Evolutionary conservation across 2,888 invertebrate genomes (phyloP).

Genomic region (Tetramorium bicarinatum): DNA sequence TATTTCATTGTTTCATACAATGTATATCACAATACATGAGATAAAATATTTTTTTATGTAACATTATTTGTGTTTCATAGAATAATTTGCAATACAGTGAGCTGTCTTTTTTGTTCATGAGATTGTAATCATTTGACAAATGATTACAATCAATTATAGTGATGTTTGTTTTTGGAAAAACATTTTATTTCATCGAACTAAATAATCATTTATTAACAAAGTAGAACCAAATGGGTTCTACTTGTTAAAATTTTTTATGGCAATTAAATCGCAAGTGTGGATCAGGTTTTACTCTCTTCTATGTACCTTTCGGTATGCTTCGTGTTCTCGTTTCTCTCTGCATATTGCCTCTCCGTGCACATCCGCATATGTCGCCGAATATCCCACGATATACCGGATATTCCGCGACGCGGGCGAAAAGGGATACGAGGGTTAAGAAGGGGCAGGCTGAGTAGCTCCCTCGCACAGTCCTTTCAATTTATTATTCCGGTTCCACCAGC

Average conservation of each 20-base stretch:
- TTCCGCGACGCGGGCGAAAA: constrained; percentile 42
- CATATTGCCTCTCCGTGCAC: constrained; percentile 79
- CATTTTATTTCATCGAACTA: not conserved
- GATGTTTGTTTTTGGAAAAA: not conserved
- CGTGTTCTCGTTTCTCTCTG: constrained; percentile 61
- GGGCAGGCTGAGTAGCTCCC: constrained; percentile 48
- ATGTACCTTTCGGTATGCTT: constrained; percentile 59
- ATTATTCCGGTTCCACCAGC: constrained; percentile 54
- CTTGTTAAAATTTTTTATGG: not conserved
- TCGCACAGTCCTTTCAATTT: constrained; percentile 56
- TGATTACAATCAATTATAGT: not conserved
- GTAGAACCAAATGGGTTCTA: not conserved
- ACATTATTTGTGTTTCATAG: not conserved
- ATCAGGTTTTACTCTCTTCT: constrained; percentile 52
- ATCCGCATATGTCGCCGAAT: constrained; percentile 82
- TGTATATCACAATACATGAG: not conserved
- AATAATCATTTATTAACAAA: not conserved
- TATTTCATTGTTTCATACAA: not conserved
- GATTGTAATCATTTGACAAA: no score
- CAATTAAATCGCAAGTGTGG: constrained; percentile 29
- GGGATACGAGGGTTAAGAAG: constrained; percentile 52
- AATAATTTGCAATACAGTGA: not conserved
- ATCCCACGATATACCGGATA: constrained; percentile 62
- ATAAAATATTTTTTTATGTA: not conserved
- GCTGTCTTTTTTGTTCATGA: not conserved